These are phyloP conservation scores for Dicycla oo DNA, from an alignment of 2,888 invertebrate species.

Conservation along the genomic window DNA sequence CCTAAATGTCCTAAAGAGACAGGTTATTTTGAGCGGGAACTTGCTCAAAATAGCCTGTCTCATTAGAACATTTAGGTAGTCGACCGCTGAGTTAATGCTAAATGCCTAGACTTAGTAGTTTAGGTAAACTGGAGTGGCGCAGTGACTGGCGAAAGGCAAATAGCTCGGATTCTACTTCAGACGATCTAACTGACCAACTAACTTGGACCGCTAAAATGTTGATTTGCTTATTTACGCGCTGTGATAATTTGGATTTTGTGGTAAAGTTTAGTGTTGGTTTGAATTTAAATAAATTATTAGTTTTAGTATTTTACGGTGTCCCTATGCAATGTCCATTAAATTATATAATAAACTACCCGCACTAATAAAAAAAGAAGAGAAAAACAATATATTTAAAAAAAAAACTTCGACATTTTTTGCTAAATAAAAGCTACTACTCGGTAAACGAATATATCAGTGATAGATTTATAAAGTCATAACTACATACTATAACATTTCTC, in stretches of 20 bases:
- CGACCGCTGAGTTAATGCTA: slow-evolving; percentile 3
- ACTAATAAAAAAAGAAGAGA: no score
- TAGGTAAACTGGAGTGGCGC: slow-evolving; percentile 32
- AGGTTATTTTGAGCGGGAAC: no score
- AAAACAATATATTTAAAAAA: no score
- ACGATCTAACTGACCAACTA: slow-evolving; percentile 52
- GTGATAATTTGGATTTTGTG: not conserved
- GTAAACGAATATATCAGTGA: no score
- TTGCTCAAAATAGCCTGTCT: slow-evolving; percentile 23
- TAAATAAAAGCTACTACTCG: no score
- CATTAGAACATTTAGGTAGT: slow-evolving; percentile 34
- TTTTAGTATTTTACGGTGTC: not conserved
- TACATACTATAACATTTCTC: no score
- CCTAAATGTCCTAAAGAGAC: no score
- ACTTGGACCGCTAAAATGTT: slow-evolving; percentile 58
- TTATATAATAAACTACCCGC: no score
- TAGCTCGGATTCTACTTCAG: slow-evolving; percentile 44
- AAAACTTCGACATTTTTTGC: no score
- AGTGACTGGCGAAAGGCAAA: slow-evolving; percentile 58
- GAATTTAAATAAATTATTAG: not conserved
- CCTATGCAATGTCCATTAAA: no score
- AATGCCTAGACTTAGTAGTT: no score
- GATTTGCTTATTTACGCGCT: slow-evolving; percentile 21
- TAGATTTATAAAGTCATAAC: no score
- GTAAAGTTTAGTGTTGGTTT: not conserved